Evolutionary conservation across 2,113 vertebrate species (phyloP).

Genomic region (Triplophysa tibetana): DNA sequence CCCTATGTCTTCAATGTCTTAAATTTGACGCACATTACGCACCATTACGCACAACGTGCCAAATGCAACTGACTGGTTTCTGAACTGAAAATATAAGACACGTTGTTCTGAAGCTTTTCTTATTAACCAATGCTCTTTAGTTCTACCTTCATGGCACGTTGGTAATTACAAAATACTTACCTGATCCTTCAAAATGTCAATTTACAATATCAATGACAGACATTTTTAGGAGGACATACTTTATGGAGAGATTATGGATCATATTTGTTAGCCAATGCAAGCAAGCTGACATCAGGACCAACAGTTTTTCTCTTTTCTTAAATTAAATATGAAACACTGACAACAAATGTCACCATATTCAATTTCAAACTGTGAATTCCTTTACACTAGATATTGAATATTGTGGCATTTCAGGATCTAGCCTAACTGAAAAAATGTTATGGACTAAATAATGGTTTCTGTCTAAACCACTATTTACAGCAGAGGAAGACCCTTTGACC

Average conservation of each 20-base stretch:
- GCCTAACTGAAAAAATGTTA: not conserved
- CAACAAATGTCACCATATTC: too few species aligned
- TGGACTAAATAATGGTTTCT: not conserved
- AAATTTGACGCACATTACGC: not conserved
- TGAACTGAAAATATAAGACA: not conserved
- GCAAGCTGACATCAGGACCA: too few species aligned
- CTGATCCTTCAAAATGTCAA: too few species aligned
- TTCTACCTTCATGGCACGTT: too few species aligned
- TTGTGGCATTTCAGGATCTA: not conserved
- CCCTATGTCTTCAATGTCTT: not conserved
- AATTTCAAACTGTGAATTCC: too few species aligned
- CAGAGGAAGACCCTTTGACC: not conserved
- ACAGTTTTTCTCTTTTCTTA: too few species aligned
- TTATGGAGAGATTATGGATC: too few species aligned
- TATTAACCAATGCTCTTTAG: not conserved
- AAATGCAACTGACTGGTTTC: not conserved
- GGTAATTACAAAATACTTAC: too few species aligned
- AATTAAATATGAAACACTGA: too few species aligned
- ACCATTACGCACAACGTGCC: not conserved
- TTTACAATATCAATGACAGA: too few species aligned
- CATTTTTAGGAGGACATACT: too few species aligned
- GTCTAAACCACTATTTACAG: not conserved
- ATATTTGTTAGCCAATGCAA: not conserved
- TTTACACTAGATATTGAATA: too few species aligned
- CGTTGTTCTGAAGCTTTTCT: not conserved